phyloP scores from a whole-genome alignment of 2,797 vertebrate species.

The Anniella stebbinsi region DNA sequence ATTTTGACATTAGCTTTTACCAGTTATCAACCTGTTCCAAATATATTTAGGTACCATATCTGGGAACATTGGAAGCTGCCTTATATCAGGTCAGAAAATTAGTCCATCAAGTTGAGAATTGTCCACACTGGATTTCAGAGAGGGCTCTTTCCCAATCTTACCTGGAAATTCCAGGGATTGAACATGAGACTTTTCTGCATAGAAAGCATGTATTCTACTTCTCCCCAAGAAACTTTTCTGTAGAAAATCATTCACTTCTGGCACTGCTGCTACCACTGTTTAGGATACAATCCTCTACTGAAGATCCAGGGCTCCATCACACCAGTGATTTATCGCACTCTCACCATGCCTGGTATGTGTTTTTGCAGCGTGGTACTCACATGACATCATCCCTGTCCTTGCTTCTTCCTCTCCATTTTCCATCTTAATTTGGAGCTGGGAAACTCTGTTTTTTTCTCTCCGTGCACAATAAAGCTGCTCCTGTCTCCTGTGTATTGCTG shows the following conservation, averaged over 20 bases:
- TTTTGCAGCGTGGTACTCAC: too few species aligned
- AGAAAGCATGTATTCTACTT: background rate
- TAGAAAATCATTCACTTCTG: conserved; percentile 6
- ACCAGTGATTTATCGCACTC: too few species aligned
- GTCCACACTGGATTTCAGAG: background rate
- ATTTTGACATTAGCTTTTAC: conserved; percentile 38
- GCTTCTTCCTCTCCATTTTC: too few species aligned
- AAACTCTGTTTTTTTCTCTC: too few species aligned
- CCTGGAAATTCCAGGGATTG: background rate
- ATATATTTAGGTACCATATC: conserved; percentile 24
- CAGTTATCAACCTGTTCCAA: background rate
- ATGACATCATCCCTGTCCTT: too few species aligned
- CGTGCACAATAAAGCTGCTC: too few species aligned
- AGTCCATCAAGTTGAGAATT: too few species aligned
- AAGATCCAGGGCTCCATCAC: too few species aligned
- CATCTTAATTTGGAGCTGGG: too few species aligned
- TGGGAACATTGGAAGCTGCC: background rate
- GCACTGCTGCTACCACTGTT: background rate
- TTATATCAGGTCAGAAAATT: background rate
- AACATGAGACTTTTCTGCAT: background rate
- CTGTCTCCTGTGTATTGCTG: too few species aligned
- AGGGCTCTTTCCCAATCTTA: background rate
- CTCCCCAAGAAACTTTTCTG: background rate
- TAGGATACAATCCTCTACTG: background rate
- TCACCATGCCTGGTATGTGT: too few species aligned